A percentile compares a stretch with the other conserved stretches of the same genome.
Evolutionary conservation across 1,140 invertebrate species (phyloP).

Genomic region (Bradynema listronoti): DNA sequence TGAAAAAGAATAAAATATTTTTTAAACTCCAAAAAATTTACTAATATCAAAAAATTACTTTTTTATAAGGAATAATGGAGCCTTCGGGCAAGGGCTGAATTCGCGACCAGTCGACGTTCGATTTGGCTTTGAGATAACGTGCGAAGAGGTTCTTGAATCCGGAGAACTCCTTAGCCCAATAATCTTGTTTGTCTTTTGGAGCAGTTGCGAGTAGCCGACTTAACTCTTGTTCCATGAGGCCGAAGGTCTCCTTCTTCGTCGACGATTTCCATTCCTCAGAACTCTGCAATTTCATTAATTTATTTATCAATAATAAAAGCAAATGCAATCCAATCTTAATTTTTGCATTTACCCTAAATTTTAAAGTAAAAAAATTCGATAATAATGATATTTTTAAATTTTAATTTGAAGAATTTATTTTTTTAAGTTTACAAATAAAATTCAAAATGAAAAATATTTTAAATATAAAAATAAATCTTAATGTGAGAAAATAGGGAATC

Average conservation of each 20-base stretch:
- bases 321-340: no score
- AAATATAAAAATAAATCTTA: not conserved
- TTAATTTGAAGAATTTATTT: no score
- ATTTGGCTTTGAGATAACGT: constrained; percentile 41
- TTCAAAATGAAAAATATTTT: constrained; percentile 17
- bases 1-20: not conserved
- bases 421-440: no score
- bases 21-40: not conserved
- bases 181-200: constrained; percentile 29
- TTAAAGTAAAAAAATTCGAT: no score
- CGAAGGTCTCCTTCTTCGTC: constrained; percentile 49
- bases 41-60: constrained; percentile 28
- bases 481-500: no score
- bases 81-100: constrained; percentile 52
- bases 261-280: constrained; percentile 57
- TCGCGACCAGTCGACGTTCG: constrained; percentile 52
- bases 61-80: constrained; percentile 42
- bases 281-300: constrained; percentile 32
- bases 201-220: constrained; percentile 39
- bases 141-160: constrained; percentile 42
- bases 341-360: no score
- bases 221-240: constrained; percentile 46
- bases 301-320: no score
- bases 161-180: constrained; percentile 46
- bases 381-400: no score